Conservation (phyloP, 2,888 invertebrate genomes). For the Exephanes ischioxanthus region DNA sequence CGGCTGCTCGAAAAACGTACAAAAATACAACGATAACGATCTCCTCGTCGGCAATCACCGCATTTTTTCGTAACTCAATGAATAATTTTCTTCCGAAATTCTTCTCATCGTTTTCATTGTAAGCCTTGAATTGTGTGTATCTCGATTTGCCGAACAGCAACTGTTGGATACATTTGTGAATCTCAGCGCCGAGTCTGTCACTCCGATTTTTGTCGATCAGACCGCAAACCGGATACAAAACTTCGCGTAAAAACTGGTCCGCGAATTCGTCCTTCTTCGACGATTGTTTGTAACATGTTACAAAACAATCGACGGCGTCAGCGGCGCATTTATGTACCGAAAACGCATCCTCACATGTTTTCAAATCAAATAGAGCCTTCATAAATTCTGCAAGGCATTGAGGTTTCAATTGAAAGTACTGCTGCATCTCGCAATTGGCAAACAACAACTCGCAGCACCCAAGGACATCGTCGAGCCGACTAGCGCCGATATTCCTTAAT, state of each 20-base stretch:
- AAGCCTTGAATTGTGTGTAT: conserved; percentile 60
- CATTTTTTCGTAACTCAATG: conserved; percentile 67
- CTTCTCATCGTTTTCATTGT: conserved; percentile 49
- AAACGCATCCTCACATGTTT: not conserved
- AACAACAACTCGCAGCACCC: conserved; percentile 72
- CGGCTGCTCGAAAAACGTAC: conserved; percentile 73
- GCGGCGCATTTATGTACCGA: conserved; percentile 55
- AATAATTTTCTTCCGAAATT: conserved; percentile 66
- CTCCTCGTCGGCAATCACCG: conserved; percentile 53
- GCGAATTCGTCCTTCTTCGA: conserved; percentile 70
- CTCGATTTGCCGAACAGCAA: conserved; percentile 74
- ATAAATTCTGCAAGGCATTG: conserved; percentile 68
- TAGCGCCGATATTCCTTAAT: conserved; percentile 61
- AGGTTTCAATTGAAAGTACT: conserved; percentile 73
- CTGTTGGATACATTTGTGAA: conserved; percentile 77
- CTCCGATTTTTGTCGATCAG: conserved; percentile 66
- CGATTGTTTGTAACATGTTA: conserved; percentile 74
- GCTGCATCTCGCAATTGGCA: conserved; percentile 70
- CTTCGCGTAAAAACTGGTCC: conserved; percentile 72
- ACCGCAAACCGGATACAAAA: conserved; percentile 76
- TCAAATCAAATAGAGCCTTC: conserved; percentile 38
- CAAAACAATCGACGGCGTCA: conserved; percentile 61
- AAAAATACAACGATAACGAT: conserved; percentile 67
- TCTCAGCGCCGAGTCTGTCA: conserved; percentile 73
- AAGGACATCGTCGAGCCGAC: conserved; percentile 63